Conservation (phyloP, 2,797 vertebrate genomes). For the Etheostoma perlongum region DNA sequence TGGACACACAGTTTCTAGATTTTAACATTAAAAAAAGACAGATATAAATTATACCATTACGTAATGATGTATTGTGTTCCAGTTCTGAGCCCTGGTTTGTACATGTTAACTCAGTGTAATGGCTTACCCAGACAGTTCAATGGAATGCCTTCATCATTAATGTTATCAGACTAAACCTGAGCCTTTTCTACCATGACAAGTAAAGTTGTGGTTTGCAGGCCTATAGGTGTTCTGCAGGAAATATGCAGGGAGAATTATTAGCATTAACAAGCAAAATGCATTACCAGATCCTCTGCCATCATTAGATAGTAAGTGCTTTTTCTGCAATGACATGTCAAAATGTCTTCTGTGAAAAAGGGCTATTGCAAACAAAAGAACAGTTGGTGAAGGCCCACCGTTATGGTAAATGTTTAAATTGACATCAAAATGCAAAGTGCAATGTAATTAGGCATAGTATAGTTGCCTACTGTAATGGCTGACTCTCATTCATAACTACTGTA, state of each 20-base stretch:
- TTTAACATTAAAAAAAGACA: too few relatives aligned
- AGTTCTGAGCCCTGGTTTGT: not conserved
- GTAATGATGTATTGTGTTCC: not conserved
- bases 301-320: not conserved
- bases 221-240: too few relatives aligned
- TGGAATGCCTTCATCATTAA: not conserved
- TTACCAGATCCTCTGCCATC: too few relatives aligned
- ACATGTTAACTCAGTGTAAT: too few relatives aligned
- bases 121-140: too few relatives aligned
- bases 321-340: not conserved
- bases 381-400: not conserved
- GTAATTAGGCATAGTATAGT: not conserved
- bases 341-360: not conserved
- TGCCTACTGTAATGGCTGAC: not conserved
- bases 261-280: too few relatives aligned
- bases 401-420: not conserved
- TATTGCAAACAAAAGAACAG: not conserved
- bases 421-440: not conserved
- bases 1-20: not conserved
- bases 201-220: too few relatives aligned
- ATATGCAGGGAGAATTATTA: too few relatives aligned
- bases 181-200: too few relatives aligned
- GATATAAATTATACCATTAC: too few relatives aligned
- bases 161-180: not conserved
- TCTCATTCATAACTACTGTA: not conserved